Base-by-base conservation (phyloP, 2,113 vertebrate genomes). In the Psilopsiagon aymara region DNA sequence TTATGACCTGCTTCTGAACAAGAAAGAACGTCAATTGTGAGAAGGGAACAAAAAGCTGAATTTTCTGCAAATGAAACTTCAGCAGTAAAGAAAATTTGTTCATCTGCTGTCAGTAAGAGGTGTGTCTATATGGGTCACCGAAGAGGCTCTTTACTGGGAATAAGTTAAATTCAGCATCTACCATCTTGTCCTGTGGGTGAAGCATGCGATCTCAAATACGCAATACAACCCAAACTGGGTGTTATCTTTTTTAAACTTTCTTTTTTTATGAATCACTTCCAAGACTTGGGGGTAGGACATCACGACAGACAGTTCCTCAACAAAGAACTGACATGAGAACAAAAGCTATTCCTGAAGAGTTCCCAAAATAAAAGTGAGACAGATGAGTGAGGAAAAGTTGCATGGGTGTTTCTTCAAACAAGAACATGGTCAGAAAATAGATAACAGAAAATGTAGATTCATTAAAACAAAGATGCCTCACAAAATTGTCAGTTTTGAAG, bases 141-240 rank as follows among this genome's bases (percentile, higher is more conserved):
- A 78, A 87, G 55, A 89, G 88, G 93, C 68, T 94, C 68, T 94
- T 96, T 83, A 77, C 88, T 92, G 71, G 55, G 86, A 96, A 92
- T 90, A 95, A 96, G 94, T 96, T 95, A 97, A 97, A 97, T 95
- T 96, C 95, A 92, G 95, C 86, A 95, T 51, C 95, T 89, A 87
- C 92, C 94, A 97, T 94, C 95, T 97, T 95, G 92, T 92, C 94
- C 95, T 95, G 94, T 94, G 96, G 96, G 94, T 92, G 87, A 95
- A 92, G 95, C 79, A 92, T 52, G 90, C 77, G 87, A 90, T 93
- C 78, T 93, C 92, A 95, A 91, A 91, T 93, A 95, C 43, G 71
- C 82, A 97, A 93, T 67, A 46, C 75, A 96, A 74, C 67, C 67
- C 80, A 94, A 96, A 92, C 82, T 47, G 75, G 88, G 90, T 96